Evolutionary conservation across 2,797 vertebrate genomes (phyloP).

Genomic region (Brachyrhaphis roseni): DNA sequence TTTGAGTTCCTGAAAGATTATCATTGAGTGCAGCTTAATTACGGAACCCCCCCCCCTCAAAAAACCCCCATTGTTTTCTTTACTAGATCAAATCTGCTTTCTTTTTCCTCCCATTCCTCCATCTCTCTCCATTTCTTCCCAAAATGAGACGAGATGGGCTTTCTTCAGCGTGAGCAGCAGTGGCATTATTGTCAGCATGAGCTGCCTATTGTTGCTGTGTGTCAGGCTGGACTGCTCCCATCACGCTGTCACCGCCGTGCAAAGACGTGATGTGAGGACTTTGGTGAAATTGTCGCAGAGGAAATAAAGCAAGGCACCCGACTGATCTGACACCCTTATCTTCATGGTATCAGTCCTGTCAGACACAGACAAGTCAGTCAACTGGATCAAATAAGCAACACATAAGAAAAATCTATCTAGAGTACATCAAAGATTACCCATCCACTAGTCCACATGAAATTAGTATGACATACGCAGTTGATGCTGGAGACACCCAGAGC

Average conservation of each 20-base stretch:
- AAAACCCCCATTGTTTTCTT: constrained; percentile 27
- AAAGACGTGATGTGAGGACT: constrained; percentile 62
- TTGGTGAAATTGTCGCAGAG: constrained; percentile 70
- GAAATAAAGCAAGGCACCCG: constrained; percentile 71
- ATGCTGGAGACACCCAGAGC: constrained; percentile 49
- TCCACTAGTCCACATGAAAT: constrained; percentile 70
- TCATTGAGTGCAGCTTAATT: constrained; percentile 68
- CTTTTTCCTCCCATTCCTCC: constrained; percentile 19
- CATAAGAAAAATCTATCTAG: constrained; percentile 56
- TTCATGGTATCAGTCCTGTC: constrained; percentile 55
- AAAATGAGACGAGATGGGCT: constrained; percentile 64
- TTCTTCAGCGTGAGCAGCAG: constrained; percentile 60
- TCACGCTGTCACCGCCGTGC: constrained; percentile 62
- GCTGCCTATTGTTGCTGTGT: constrained; percentile 62
- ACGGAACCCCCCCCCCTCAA: too few relatives aligned
- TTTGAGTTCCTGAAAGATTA: constrained; percentile 74
- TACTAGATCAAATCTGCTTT: constrained; percentile 55
- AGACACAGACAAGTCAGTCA: constrained; percentile 57
- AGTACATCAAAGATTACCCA: constrained; percentile 58
- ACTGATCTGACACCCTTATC: constrained; percentile 75
- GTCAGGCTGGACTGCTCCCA: constrained; percentile 63
- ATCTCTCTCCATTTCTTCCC: constrained; percentile 33
- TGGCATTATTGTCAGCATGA: constrained; percentile 72
- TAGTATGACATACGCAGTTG: constrained; percentile 78
- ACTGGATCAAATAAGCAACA: constrained; percentile 68